Evolutionary conservation across 2,888 invertebrate genomes (phyloP).

Genomic region (Phyllotreta striolata): DNA sequence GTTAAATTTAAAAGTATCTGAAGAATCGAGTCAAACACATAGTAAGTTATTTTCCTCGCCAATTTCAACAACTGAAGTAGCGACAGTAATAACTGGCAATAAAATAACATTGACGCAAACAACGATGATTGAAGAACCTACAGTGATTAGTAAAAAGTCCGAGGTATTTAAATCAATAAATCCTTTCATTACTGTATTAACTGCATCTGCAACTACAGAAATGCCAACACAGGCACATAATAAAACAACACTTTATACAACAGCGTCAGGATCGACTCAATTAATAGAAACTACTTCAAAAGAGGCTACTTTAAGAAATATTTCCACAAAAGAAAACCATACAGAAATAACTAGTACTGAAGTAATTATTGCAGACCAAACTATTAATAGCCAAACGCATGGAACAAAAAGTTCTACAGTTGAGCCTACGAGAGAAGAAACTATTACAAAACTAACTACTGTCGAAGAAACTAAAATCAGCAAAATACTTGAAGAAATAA

Average conservation of each 20-base stretch:
- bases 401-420: background rate
- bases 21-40: too few relatives aligned
- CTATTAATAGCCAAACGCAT: background rate
- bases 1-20: too few relatives aligned
- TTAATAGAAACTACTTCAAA: background rate
- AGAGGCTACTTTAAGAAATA: background rate
- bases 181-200: background rate
- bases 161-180: too few relatives aligned
- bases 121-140: too few relatives aligned
- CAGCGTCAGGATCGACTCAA: background rate
- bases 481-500: background rate
- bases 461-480: conserved; percentile 4
- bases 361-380: background rate
- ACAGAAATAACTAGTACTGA: background rate
- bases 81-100: too few relatives aligned
- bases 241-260: too few relatives aligned
- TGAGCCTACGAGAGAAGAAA: background rate
- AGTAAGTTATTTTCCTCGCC: too few relatives aligned
- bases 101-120: too few relatives aligned
- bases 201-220: background rate
- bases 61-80: too few relatives aligned
- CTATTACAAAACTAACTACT: background rate
- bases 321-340: background rate
- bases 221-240: background rate
- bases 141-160: too few relatives aligned